A percentile compares a stretch with the other conserved stretches of the same genome.
Conservation (phyloP, 2,113 vertebrate genomes). For the Phainopepla nitens region DNA sequence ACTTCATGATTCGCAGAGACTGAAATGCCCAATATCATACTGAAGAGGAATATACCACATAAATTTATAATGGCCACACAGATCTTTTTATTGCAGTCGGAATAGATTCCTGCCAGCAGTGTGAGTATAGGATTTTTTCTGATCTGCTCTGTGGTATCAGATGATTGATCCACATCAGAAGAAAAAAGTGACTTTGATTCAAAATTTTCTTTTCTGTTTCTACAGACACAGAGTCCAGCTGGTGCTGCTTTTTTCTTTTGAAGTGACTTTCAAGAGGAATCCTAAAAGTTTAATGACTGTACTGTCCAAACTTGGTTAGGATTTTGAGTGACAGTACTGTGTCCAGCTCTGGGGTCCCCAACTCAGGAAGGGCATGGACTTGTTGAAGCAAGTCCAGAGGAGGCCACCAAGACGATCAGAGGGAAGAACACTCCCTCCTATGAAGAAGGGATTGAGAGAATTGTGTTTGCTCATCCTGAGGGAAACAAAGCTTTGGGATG, state of each 20-base stretch:
- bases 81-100: not conserved
- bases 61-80: not conserved
- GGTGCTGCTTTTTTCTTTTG: not conserved
- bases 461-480: not conserved
- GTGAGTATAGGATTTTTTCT: not conserved
- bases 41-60: not conserved
- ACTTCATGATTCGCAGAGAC: not conserved
- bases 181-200: not conserved
- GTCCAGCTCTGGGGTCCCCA: not conserved
- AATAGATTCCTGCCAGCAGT: not conserved
- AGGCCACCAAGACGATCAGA: not conserved
- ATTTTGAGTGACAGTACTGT: not conserved
- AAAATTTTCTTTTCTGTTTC: not conserved
- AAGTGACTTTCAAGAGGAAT: not conserved
- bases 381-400: not conserved
- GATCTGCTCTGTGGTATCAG: not conserved
- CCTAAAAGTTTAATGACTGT: not conserved
- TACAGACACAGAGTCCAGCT: not conserved
- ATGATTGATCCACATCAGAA: not conserved
- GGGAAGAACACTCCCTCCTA: not conserved
- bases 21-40: not conserved
- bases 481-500: not conserved
- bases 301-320: not conserved
- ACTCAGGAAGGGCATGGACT: not conserved
- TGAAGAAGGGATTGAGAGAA: not conserved